These are phyloP conservation scores for Metopia argyrocephala DNA, from an alignment of 2,888 invertebrate genomes.

Conservation along the genomic window DNA sequence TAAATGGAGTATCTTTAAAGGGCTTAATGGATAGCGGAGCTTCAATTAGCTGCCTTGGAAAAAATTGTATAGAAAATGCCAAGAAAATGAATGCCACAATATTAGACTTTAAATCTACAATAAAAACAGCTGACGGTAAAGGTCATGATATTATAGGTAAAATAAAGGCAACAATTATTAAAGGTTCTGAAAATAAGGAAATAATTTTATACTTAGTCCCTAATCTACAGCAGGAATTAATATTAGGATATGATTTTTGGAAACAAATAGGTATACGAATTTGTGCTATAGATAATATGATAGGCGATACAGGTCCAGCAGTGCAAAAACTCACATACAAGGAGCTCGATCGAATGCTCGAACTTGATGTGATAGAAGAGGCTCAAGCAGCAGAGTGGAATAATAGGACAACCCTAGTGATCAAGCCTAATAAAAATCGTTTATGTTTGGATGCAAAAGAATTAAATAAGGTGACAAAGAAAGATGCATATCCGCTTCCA, in stretches of 20 bases:
- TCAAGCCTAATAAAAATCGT: no score
- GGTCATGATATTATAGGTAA: neutral
- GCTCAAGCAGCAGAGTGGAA: no score
- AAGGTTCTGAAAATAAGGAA: neutral
- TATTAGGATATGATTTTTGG: neutral
- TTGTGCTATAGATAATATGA: neutral
- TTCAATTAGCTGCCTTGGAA: conserved; percentile 2
- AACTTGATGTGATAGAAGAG: neutral
- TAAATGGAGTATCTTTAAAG: neutral
- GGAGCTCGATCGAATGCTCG: conserved; percentile 38
- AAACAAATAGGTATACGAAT: neutral
- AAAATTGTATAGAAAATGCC: neutral
- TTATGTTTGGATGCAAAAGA: no score
- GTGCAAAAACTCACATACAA: conserved; percentile 10
- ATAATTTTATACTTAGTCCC: no score
- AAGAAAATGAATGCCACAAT: neutral
- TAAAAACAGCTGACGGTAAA: neutral
- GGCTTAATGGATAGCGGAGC: neutral
- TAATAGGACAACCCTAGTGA: no score
- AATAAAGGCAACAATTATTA: no score
- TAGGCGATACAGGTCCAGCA: neutral
- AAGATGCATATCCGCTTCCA: no score
- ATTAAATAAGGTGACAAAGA: no score
- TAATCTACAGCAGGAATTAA: neutral
- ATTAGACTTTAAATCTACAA: neutral